Percentiles rank a stretch among this genome's conserved stretches.
These are phyloP conservation scores for Falco rusticolus DNA, from an alignment of 2,797 vertebrate species.

Conservation along the genomic window DNA sequence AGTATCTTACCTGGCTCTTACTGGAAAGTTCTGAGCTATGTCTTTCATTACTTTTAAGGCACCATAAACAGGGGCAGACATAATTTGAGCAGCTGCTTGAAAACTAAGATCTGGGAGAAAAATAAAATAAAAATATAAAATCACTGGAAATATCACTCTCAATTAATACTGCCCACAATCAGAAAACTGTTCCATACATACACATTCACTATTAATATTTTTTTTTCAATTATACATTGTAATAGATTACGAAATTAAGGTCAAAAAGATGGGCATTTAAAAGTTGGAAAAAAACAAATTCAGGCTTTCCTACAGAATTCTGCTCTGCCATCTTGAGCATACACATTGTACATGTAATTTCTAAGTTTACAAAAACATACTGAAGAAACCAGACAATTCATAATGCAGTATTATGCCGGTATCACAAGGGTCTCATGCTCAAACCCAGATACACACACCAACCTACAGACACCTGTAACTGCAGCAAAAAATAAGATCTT, in stretches of 20 bases:
- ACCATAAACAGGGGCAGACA: conserved; percentile 87
- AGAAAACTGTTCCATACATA: background rate
- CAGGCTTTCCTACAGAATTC: background rate
- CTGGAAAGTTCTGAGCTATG: conserved; percentile 94
- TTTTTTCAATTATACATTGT: background rate
- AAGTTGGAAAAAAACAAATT: background rate
- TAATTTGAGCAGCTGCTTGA: conserved; percentile 91
- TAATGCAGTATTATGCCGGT: fast-evolving
- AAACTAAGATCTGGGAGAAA: conserved; percentile 89
- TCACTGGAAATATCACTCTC: background rate
- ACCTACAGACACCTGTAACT: background rate
- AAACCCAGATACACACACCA: background rate
- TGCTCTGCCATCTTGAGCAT: background rate
- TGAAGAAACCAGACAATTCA: background rate
- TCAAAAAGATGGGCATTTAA: background rate
- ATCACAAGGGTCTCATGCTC: background rate
- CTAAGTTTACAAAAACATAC: background rate
- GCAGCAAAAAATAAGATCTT: background rate
- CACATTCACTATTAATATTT: background rate
- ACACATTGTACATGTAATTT: background rate
- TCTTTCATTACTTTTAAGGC: conserved; percentile 93
- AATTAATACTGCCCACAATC: background rate
- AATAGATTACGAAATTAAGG: background rate
- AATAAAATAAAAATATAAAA: background rate
- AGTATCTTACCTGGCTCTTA: conserved; percentile 90